These are phyloP conservation scores for Echinometra lucunter DNA, from an alignment of 53 echinoderm and acorn worm genomes.

Conservation along the genomic window DNA sequence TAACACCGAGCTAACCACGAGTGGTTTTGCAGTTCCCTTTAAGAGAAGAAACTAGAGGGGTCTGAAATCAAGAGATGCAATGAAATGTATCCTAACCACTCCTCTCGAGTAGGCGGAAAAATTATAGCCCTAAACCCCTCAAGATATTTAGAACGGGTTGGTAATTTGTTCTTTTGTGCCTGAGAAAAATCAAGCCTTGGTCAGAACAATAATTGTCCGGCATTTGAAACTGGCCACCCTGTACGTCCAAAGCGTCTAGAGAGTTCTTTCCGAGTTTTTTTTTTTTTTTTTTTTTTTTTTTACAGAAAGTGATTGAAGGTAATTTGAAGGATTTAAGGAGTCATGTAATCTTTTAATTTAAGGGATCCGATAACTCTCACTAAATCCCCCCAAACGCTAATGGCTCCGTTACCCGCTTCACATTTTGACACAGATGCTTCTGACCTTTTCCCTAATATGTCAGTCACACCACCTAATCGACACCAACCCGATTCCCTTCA, in stretches of 20 bases:
- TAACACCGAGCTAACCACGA: background rate
- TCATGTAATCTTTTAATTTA: background rate
- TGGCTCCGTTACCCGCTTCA: background rate
- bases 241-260: background rate
- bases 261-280: background rate
- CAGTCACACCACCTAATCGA: no score
- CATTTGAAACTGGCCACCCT: background rate
- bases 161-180: conserved; percentile 3
- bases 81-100: conserved; percentile 1
- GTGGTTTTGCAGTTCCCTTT: conserved; percentile 1
- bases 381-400: background rate
- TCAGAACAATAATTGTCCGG: background rate
- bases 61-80: background rate
- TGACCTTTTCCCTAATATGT: background rate
- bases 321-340: background rate
- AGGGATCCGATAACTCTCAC: background rate
- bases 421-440: background rate
- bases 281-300: no score
- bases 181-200: background rate
- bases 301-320: no score
- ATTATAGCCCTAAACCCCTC: conserved; percentile 19
- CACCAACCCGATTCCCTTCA: no score
- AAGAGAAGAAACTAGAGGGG: background rate
- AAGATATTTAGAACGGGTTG: conserved; percentile 11
- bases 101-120: background rate